Evolutionary conservation across 2,113 vertebrate species (phyloP), one percentile per base, ranked within the genome.

Genomic region (Microcebus lehilahytsara): DNA sequence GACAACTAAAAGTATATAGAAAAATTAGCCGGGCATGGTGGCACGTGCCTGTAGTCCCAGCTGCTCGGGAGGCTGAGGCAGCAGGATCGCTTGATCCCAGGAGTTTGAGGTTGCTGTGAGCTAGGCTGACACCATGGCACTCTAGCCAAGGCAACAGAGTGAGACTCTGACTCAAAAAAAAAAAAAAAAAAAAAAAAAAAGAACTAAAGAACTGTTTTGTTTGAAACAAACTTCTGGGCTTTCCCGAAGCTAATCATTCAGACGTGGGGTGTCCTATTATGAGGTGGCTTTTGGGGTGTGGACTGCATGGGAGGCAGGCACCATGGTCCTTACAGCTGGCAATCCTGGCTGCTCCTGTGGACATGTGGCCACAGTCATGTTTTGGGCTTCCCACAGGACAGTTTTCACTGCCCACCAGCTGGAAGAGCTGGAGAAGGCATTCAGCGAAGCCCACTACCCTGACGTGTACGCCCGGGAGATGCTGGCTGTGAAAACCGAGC

Each of bases 401-500:
- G 99, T 99, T 74, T 99, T 99, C 97, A 99, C 99, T 2, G 99
- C 99, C 27, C 99, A 99, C 91, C 99, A 99, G 97, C 98, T 99
- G 97, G 99, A 99, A 97, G 99, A 99, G 97, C 97, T 99, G 98
- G 99, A 99, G 98, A 99, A 99, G 93, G 99, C 99, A 0, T 99
- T 99, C 92, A 99, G 99, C 0, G 99, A 99, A 93, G 99, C 99
- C 1, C 99, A 99, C 91, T 99, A 99, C 77, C 99, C 99, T 0
- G 99, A 99, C 3, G 99, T 99, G 2, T 99, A 99, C 2, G 99
- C 99, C 53, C 98, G 99, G 89, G 99, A 99, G 99, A 99, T 99
- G 99, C 98, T 99, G 83, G 99, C 99, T 0, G 97, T 99, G 99
- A 99, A 99, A 98, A 99, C 99, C 0, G 99, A 99, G 97, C 98